phyloP scores from a whole-genome alignment of 2,797 vertebrate species.

The Etheostoma nigrum region DNA sequence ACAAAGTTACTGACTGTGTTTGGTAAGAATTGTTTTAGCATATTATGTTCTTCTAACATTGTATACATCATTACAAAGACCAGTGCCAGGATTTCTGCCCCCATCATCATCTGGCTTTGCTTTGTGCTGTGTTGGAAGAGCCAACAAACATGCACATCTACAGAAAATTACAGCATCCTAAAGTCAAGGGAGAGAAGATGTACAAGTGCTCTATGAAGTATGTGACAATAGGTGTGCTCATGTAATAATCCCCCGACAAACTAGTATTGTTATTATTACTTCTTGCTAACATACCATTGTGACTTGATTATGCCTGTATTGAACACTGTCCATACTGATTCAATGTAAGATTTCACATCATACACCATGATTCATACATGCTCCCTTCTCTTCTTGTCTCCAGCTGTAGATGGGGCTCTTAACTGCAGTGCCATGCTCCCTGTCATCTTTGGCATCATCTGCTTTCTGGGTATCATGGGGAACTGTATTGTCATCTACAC shows the following conservation, averaged over 20 bases:
- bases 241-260: background rate
- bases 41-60: background rate
- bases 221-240: background rate
- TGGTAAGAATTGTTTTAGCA: background rate
- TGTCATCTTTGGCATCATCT: constrained; percentile 89
- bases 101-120: background rate
- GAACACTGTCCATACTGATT: too few species aligned
- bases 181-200: background rate
- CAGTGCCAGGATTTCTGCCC: background rate
- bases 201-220: background rate
- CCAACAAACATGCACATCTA: background rate
- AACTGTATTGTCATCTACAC: constrained; percentile 90
- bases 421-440: constrained; percentile 85
- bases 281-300: background rate
- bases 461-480: constrained; percentile 86
- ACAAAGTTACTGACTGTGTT: background rate
- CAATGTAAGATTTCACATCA: background rate
- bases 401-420: constrained; percentile 62
- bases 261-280: background rate
- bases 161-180: background rate
- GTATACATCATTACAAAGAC: background rate
- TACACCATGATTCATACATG: too few species aligned
- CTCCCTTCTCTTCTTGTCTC: constrained; percentile 38
- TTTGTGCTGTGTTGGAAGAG: background rate
- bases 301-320: background rate